Percentiles rank a stretch among this genome's conserved stretches.
Evolutionary conservation across 1,140 invertebrate species (phyloP).

Genomic region (Saccostrea cuccullata): DNA sequence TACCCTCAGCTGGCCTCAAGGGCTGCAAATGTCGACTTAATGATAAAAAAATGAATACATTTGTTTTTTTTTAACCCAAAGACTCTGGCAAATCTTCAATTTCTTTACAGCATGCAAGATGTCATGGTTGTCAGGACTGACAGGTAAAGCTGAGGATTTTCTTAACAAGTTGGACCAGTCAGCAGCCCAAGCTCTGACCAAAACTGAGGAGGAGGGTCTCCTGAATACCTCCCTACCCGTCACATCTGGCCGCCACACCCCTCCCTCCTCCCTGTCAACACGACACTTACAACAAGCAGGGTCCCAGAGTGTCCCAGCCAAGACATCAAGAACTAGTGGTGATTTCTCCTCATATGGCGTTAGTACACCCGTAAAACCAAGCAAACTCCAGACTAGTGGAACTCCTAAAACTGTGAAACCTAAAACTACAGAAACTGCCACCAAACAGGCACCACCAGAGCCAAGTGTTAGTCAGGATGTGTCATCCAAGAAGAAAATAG

Average conservation of each 20-base stretch:
- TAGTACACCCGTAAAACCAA: constrained; percentile 53
- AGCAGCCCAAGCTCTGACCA: constrained; percentile 85
- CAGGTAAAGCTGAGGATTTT: constrained; percentile 90
- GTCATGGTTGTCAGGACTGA: constrained; percentile 91
- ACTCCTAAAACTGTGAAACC: constrained; percentile 36
- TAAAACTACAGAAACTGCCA: not conserved
- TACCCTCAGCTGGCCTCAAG: too few relatives aligned
- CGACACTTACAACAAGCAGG: constrained; percentile 29
- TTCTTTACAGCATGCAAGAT: constrained; percentile 78
- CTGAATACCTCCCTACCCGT: constrained; percentile 32
- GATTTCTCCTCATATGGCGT: constrained; percentile 55
- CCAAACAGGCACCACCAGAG: not conserved
- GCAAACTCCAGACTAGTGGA: constrained; percentile 11
- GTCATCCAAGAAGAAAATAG: constrained; percentile 67
- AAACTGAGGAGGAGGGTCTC: constrained; percentile 46
- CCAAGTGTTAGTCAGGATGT: not conserved
- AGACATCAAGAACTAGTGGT: constrained; percentile 43
- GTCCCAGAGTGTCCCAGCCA: constrained; percentile 66
- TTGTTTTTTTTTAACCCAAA: too few relatives aligned
- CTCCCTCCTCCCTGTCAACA: not conserved
- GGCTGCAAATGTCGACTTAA: too few relatives aligned
- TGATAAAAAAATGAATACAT: not conserved
- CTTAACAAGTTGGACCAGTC: constrained; percentile 91
- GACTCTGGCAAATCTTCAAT: not conserved
- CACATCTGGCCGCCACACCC: not conserved